phyloP scores from a whole-genome alignment of 2,797 vertebrate genomes.

The Buceros bicornis region DNA sequence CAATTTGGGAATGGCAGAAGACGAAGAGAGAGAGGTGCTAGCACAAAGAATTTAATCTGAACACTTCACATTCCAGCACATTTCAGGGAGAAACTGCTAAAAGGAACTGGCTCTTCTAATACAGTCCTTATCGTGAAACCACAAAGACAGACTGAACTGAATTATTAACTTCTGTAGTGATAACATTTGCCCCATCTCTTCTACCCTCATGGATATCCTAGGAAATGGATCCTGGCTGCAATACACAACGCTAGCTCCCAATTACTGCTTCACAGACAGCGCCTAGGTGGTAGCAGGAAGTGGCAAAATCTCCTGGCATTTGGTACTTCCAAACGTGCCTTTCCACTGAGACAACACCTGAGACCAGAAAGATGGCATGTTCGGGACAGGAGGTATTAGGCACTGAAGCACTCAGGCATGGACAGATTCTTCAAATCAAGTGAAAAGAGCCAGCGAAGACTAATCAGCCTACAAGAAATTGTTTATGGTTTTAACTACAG shows the following conservation, averaged over 20 bases:
- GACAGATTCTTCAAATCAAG: not conserved
- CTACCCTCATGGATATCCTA: slow-evolving; percentile 71
- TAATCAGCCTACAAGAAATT: not conserved
- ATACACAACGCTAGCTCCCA: slow-evolving; percentile 59
- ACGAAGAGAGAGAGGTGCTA: slow-evolving; percentile 68
- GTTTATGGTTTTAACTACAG: not conserved
- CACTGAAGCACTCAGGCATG: not conserved
- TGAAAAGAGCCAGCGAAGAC: not conserved
- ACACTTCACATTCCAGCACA: slow-evolving; percentile 78
- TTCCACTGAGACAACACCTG: slow-evolving; percentile 14
- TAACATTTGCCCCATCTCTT: slow-evolving; percentile 67
- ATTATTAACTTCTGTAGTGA: slow-evolving; percentile 62
- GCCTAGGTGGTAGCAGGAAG: not conserved
- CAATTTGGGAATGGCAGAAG: slow-evolving; percentile 71
- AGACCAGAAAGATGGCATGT: not conserved
- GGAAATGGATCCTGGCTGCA: slow-evolving; percentile 76
- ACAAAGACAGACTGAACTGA: slow-evolving; percentile 71
- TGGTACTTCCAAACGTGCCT: slow-evolving; percentile 70
- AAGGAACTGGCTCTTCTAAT: slow-evolving; percentile 77
- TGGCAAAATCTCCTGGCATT: slow-evolving; percentile 70
- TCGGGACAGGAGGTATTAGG: not conserved
- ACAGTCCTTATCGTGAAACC: slow-evolving; percentile 74
- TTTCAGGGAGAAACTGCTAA: slow-evolving; percentile 75
- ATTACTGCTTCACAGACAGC: slow-evolving; percentile 24
- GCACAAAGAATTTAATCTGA: slow-evolving; percentile 71